Evolutionary conservation across 2,113 vertebrate genomes (phyloP).

Genomic region (Otus sunia): DNA sequence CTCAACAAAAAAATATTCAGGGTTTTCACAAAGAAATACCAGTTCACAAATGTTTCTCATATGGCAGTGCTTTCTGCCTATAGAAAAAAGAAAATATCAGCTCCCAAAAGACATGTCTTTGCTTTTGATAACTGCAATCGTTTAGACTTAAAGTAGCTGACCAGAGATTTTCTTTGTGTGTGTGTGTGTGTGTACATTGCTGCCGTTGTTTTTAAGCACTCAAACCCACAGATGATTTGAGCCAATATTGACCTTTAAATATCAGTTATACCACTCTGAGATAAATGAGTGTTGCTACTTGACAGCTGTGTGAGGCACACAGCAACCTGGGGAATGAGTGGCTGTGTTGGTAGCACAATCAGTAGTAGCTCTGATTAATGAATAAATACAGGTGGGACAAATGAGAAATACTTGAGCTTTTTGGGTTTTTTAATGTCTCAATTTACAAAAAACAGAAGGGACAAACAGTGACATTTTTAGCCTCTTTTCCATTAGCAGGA

Average conservation of each 20-base stretch:
- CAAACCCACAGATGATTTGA: constrained; percentile 13
- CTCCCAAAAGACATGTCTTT: constrained; percentile 3
- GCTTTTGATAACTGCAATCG: constrained; percentile 6
- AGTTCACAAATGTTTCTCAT: not conserved
- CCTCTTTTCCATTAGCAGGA: not conserved
- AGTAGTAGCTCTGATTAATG: not conserved
- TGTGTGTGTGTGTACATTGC: not conserved
- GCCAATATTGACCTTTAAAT: constrained; percentile 66
- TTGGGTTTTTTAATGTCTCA: not conserved
- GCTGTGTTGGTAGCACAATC: not conserved
- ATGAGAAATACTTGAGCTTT: not conserved
- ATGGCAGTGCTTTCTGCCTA: not conserved
- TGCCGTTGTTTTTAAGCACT: not conserved
- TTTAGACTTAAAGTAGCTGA: constrained; percentile 5
- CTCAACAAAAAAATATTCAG: not conserved
- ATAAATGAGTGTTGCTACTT: constrained; percentile 37
- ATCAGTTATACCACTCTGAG: constrained; percentile 35
- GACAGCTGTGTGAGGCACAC: not conserved
- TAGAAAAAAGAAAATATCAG: constrained; percentile 23
- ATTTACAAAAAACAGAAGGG: not conserved
- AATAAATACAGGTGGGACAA: constrained; percentile 3
- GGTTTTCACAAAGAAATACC: not conserved
- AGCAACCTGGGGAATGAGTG: not conserved
- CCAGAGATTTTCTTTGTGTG: not conserved
- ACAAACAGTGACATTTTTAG: not conserved